Percentiles rank a stretch among this genome's conserved stretches.
These are phyloP conservation scores for Dryobota labecula DNA, from an alignment of 2,888 invertebrate species.

Conservation along the genomic window DNA sequence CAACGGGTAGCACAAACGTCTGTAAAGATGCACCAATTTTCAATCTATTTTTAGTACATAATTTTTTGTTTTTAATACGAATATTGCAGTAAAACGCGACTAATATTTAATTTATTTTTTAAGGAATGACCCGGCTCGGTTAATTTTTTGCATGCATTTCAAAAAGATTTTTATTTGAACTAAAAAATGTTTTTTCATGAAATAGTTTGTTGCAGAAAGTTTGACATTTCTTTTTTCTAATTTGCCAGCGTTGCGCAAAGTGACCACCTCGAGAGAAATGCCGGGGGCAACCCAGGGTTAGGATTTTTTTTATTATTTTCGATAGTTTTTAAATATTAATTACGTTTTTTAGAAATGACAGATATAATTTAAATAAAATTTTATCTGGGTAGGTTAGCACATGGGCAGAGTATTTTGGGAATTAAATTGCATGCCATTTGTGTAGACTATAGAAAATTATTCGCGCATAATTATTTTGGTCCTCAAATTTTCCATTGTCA, in stretches of 20 bases:
- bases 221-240: conserved; percentile 55
- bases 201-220: conserved; percentile 55
- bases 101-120: background rate
- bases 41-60: background rate
- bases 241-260: conserved; percentile 60
- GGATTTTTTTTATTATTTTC: conserved; percentile 55
- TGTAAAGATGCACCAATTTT: background rate
- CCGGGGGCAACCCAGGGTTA: conserved; percentile 59
- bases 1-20: background rate
- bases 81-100: background rate
- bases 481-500: background rate
- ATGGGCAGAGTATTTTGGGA: conserved; percentile 9
- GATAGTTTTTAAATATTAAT: conserved; percentile 16
- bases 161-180: background rate
- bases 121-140: conserved; percentile 7
- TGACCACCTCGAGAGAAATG: conserved; percentile 63
- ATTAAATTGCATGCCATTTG: conserved; percentile 31
- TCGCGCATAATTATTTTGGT: background rate
- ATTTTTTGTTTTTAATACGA: background rate
- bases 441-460: background rate
- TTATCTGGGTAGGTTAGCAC: conserved; percentile 2
- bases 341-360: background rate
- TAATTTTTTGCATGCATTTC: conserved; percentile 29
- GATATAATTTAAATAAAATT: background rate
- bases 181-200: conserved; percentile 43